These are phyloP conservation scores for Phortica magna DNA, from an alignment of 2,888 invertebrate genomes.

Conservation along the genomic window DNA sequence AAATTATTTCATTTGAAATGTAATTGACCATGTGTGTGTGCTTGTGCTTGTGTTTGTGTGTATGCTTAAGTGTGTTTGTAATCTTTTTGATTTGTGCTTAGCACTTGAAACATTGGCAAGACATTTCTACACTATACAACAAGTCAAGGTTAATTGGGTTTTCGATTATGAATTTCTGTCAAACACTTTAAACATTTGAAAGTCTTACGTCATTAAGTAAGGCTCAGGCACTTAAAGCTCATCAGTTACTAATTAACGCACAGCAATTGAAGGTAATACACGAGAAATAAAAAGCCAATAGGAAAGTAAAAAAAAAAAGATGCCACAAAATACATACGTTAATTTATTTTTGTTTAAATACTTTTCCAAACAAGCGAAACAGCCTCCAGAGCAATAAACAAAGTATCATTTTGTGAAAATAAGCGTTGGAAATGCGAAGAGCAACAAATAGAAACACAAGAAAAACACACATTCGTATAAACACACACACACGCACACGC, in stretches of 20 bases:
- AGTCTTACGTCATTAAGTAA: not conserved
- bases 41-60: not conserved
- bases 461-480: conserved; percentile 29
- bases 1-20: conserved; percentile 24
- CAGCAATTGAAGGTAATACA: not conserved
- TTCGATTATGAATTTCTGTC: not conserved
- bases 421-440: conserved; percentile 49
- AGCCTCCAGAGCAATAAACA: conserved; percentile 41
- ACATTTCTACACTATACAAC: not conserved
- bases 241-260: not conserved
- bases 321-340: conserved; percentile 4
- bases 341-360: conserved; percentile 41
- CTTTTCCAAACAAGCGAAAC: conserved; percentile 43
- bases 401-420: conserved; percentile 31
- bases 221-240: not conserved
- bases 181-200: not conserved
- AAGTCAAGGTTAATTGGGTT: conserved; percentile 14
- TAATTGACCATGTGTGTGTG: conserved; percentile 5
- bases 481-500: conserved; percentile 38
- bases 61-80: not conserved
- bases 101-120: conserved; percentile 21
- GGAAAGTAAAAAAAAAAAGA: not conserved
- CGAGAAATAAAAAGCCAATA: not conserved
- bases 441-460: conserved; percentile 32
- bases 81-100: conserved; percentile 32